Conservation (phyloP, 2,888 invertebrate genomes). For the Metopia argyrocephala region DNA sequence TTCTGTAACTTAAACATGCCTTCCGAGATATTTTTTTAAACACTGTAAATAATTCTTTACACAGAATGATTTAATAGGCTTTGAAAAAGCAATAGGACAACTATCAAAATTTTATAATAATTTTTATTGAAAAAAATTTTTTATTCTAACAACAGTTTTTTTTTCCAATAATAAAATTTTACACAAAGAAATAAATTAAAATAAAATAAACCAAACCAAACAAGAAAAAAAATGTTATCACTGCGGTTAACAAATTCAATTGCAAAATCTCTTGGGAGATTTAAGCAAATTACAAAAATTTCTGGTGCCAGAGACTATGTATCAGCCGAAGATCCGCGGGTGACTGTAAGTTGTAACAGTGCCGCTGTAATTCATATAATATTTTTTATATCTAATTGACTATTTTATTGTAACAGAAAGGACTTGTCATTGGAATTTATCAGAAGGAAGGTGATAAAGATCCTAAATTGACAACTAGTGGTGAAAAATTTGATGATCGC, state of each 20-base stretch:
- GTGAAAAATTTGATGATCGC: slow-evolving; percentile 79
- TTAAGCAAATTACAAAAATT: slow-evolving; percentile 17
- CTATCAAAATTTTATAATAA: slow-evolving; percentile 64
- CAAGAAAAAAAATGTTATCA: slow-evolving; percentile 63
- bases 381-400: too few species aligned
- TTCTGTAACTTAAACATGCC: too few species aligned
- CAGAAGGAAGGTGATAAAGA: slow-evolving; percentile 78
- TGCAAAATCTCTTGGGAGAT: slow-evolving; percentile 58
- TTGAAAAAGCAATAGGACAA: slow-evolving; percentile 56
- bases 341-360: slow-evolving; percentile 56
- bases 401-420: slow-evolving; percentile 74
- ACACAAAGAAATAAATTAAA: slow-evolving; percentile 55
- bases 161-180: slow-evolving; percentile 55
- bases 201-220: slow-evolving; percentile 47
- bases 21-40: neutral
- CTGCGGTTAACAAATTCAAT: slow-evolving; percentile 60
- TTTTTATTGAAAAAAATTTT: slow-evolving; percentile 64
- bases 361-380: neutral
- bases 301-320: slow-evolving; percentile 45
- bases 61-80: slow-evolving; percentile 62
- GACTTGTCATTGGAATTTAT: slow-evolving; percentile 80
- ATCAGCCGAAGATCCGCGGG: slow-evolving; percentile 63
- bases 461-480: slow-evolving; percentile 79
- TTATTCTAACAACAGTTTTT: slow-evolving; percentile 61
- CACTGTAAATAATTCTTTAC: slow-evolving; percentile 45